A percentile compares a stretch with the other conserved stretches of the same genome.
Conservation (phyloP, 1,140 invertebrate genomes). For the Aradophagus sp. region DNA sequence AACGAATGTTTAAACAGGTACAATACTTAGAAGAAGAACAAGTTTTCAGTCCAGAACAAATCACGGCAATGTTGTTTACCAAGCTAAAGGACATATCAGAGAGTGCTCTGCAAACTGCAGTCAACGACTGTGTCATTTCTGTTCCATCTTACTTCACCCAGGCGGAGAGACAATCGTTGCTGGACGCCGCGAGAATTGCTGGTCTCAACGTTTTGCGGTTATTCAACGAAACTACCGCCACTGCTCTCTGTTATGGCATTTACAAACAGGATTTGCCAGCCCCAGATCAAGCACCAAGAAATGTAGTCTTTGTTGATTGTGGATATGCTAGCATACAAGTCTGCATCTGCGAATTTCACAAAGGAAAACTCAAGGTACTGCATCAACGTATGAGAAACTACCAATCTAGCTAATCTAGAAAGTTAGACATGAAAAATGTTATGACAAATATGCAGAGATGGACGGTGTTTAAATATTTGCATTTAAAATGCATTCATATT, state of each 20-base stretch:
- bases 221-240: slow-evolving; percentile 98
- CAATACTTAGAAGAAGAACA: slow-evolving; percentile 91
- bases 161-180: slow-evolving; percentile 90
- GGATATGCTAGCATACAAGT: slow-evolving; percentile 91
- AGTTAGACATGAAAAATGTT: too few relatives aligned
- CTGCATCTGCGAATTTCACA: slow-evolving; percentile 92
- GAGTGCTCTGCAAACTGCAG: slow-evolving; percentile 88
- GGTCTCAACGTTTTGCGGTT: slow-evolving; percentile 95
- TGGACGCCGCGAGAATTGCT: slow-evolving; percentile 91
- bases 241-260: slow-evolving; percentile 95
- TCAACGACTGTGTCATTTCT: slow-evolving; percentile 98
- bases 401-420: too few relatives aligned
- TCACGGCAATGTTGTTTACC: slow-evolving; percentile 97
- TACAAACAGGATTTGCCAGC: slow-evolving; percentile 94
- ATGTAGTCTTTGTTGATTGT: slow-evolving; percentile 95
- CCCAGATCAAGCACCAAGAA: slow-evolving; percentile 88
- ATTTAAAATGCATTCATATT: too few relatives aligned
- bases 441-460: too few relatives aligned
- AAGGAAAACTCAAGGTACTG: slow-evolving; percentile 89
- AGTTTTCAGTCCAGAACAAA: slow-evolving; percentile 94
- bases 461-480: too few relatives aligned
- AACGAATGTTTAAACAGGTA: too few relatives aligned
- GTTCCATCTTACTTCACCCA: slow-evolving; percentile 97
- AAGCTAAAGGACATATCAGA: slow-evolving; percentile 96
- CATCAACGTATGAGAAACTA: too few relatives aligned